Evolutionary conservation across 2,797 vertebrate species (phyloP).

Genomic region (Petrocephalus sullivani): DNA sequence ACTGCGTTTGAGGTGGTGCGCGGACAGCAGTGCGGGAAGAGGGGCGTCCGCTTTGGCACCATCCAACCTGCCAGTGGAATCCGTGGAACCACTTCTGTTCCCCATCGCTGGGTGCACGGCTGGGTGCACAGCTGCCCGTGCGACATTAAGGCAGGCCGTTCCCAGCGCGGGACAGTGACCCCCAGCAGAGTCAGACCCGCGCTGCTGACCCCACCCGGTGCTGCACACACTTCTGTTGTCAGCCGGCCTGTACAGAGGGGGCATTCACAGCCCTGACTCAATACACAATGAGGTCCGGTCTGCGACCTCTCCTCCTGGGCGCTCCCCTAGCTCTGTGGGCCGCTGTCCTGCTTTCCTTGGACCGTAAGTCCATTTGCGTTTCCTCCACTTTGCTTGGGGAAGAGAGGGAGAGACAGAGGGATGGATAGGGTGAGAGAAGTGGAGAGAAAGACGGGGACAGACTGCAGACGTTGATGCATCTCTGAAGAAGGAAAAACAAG

Average conservation of each 20-base stretch:
- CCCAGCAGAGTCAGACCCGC: background rate
- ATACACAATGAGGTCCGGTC: slow-evolving; percentile 66
- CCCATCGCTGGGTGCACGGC: background rate
- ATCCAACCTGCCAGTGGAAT: background rate
- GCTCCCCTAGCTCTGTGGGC: slow-evolving; percentile 36
- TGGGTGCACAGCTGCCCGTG: background rate
- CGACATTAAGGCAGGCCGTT: background rate
- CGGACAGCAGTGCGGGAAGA: background rate
- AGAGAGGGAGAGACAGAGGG: slow-evolving; percentile 21
- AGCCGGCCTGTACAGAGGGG: slow-evolving; percentile 37
- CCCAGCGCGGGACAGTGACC: background rate
- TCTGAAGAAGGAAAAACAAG: background rate
- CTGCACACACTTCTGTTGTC: background rate
- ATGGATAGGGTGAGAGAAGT: background rate
- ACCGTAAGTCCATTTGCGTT: slow-evolving; percentile 42
- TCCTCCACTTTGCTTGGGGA: background rate
- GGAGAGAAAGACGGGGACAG: slow-evolving; percentile 16
- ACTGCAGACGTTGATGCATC: slow-evolving; percentile 11
- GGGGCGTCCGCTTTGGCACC: background rate
- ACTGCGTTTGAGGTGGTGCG: background rate
- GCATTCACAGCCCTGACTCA: slow-evolving; percentile 46
- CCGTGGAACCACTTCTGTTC: background rate
- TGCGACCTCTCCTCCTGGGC: slow-evolving; percentile 51
- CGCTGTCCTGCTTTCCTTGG: slow-evolving; percentile 40
- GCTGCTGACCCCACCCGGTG: background rate